Evolutionary conservation across 2,888 invertebrate genomes (phyloP).

Genomic region (Syritta pipiens): DNA sequence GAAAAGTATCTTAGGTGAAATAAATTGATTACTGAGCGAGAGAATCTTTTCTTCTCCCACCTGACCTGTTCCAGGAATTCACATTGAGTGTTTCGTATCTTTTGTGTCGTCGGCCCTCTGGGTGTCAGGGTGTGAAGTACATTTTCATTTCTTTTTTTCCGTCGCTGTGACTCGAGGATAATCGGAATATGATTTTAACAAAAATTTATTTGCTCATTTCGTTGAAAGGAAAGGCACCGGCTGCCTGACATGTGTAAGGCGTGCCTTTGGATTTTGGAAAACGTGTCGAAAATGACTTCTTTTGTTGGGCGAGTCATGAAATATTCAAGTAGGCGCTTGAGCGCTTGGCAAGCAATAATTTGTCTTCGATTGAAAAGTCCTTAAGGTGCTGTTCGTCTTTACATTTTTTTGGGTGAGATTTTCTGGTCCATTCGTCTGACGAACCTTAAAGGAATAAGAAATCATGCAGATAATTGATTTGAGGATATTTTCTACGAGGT

Average conservation of each 20-base stretch:
- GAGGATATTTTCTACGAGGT: slow-evolving; percentile 1
- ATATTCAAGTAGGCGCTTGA: slow-evolving; percentile 29
- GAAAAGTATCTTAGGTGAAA: slow-evolving; percentile 45
- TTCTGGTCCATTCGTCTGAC: neutral
- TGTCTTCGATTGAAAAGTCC: neutral
- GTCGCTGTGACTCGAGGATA: slow-evolving; percentile 3
- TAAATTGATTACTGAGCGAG: slow-evolving; percentile 36
- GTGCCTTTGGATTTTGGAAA: neutral
- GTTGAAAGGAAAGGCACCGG: slow-evolving; percentile 22
- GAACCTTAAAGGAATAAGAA: neutral
- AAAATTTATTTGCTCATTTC: slow-evolving; percentile 48
- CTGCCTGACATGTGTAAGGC: no score
- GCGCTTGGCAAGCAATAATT: slow-evolving; percentile 30
- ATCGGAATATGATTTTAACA: slow-evolving; percentile 53
- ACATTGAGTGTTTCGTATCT: neutral
- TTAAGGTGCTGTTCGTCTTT: no score
- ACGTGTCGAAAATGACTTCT: slow-evolving; percentile 24
- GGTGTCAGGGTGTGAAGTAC: neutral
- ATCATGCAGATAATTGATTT: slow-evolving; percentile 6
- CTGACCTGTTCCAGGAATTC: slow-evolving; percentile 18
- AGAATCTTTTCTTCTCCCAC: neutral
- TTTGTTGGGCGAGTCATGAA: slow-evolving; percentile 21
- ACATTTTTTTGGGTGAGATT: neutral
- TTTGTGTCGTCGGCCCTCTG: neutral
- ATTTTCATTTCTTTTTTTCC: neutral